phyloP scores from a whole-genome alignment of 2,113 vertebrate species.

The Tenrec ecaudatus region DNA sequence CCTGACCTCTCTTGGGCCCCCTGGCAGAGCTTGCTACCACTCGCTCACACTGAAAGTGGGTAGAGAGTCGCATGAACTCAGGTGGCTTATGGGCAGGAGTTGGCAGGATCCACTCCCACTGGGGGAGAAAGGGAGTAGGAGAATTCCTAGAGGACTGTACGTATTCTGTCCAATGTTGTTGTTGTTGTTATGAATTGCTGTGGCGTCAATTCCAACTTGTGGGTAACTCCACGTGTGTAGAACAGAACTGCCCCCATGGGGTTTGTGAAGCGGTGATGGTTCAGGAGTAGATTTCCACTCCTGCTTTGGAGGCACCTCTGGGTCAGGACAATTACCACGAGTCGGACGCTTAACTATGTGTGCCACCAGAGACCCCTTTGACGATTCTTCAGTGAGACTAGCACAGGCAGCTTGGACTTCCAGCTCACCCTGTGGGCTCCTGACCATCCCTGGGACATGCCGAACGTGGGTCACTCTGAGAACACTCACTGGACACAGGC shows the following conservation, averaged over 20 bases:
- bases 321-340: background rate
- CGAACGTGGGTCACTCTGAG: background rate
- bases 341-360: background rate
- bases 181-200: background rate
- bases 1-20: background rate
- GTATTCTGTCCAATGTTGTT: background rate
- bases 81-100: background rate
- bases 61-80: background rate
- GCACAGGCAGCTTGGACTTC: background rate
- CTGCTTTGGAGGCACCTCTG: background rate
- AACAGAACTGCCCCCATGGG: background rate
- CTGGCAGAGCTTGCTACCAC: background rate
- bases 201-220: background rate
- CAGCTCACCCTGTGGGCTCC: background rate
- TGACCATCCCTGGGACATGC: background rate
- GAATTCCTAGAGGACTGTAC: background rate
- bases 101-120: background rate
- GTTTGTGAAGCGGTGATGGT: background rate
- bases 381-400: background rate
- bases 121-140: background rate
- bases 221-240: background rate
- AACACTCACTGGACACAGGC: background rate
- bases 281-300: background rate
- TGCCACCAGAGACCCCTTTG: background rate
- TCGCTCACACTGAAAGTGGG: background rate